Evolutionary conservation across 2,888 invertebrate species (phyloP).

Genomic region (Scotopteryx bipunctaria): DNA sequence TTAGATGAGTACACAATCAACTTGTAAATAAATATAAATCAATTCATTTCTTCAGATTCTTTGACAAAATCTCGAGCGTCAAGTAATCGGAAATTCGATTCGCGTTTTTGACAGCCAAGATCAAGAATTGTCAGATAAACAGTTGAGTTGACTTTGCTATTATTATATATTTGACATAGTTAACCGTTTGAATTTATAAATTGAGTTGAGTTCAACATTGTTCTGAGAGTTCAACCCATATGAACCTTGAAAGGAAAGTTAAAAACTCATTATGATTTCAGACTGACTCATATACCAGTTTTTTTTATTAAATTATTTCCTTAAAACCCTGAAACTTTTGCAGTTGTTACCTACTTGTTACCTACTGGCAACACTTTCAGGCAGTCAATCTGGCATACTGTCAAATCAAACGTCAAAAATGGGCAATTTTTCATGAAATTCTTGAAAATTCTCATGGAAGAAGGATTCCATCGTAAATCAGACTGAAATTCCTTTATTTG

Average conservation of each 20-base stretch:
- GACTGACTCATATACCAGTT: no score
- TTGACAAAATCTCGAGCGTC: slow-evolving; percentile 25
- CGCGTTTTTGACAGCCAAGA: background rate
- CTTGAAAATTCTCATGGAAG: slow-evolving; percentile 53
- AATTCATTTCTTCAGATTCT: slow-evolving; percentile 68
- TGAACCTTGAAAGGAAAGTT: no score
- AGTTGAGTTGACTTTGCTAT: slow-evolving; percentile 7
- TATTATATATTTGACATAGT: background rate
- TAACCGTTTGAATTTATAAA: no score
- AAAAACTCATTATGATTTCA: no score
- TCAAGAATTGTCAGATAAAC: no score
- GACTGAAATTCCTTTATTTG: slow-evolving; percentile 42
- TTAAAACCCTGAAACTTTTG: no score
- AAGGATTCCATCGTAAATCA: slow-evolving; percentile 43
- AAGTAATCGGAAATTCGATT: background rate
- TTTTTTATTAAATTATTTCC: no score
- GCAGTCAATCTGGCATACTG: slow-evolving; percentile 34
- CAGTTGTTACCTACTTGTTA: no score
- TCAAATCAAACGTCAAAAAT: slow-evolving; percentile 59
- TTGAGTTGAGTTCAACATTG: no score
- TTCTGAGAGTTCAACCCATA: no score
- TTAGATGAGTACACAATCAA: slow-evolving; percentile 70
- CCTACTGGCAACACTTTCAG: background rate
- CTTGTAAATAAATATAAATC: slow-evolving; percentile 72
- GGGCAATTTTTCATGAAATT: slow-evolving; percentile 54